Conservation (phyloP, 37 sponge, comb jelly and placozoan species). For the Oopsacas minuta region DNA sequence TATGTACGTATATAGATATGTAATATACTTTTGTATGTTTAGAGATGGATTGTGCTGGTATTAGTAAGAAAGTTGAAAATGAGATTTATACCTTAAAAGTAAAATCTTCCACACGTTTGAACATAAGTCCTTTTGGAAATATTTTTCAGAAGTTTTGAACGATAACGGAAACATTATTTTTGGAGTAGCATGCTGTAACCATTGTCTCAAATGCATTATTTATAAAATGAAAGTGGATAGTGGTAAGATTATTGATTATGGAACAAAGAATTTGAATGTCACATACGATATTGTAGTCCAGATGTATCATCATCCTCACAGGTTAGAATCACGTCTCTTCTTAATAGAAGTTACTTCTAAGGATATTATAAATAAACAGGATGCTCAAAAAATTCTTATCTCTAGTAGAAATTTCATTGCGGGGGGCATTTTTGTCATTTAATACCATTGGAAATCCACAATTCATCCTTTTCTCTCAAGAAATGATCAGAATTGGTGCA, state of each 20-base stretch:
- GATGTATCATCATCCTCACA: slow-evolving; percentile 14
- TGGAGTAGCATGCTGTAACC: slow-evolving; percentile 12
- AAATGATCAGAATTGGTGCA: slow-evolving; percentile 20
- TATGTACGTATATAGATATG: neutral
- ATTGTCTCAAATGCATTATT: slow-evolving; percentile 13
- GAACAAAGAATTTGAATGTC: slow-evolving; percentile 14
- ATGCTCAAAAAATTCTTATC: neutral
- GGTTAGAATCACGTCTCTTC: neutral
- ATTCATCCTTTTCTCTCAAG: slow-evolving; percentile 15
- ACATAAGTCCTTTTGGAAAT: neutral
- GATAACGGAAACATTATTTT: neutral
- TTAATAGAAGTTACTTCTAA: neutral
- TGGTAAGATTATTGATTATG: neutral
- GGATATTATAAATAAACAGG: neutral
- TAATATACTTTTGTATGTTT: neutral
- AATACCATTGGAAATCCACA: slow-evolving; percentile 12
- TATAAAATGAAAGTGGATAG: neutral
- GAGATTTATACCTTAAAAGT: slow-evolving; percentile 4
- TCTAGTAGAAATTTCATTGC: slow-evolving; percentile 9
- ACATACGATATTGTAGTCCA: slow-evolving; percentile 3
- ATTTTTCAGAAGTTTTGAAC: neutral
- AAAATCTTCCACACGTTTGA: slow-evolving; percentile 5
- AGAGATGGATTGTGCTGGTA: neutral
- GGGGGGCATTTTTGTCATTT: slow-evolving; percentile 14
- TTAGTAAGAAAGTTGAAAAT: neutral